Percentiles rank a stretch among this genome's conserved stretches.
phyloP scores from a whole-genome alignment of 2,888 invertebrate species.

The Salticus scenicus region DNA sequence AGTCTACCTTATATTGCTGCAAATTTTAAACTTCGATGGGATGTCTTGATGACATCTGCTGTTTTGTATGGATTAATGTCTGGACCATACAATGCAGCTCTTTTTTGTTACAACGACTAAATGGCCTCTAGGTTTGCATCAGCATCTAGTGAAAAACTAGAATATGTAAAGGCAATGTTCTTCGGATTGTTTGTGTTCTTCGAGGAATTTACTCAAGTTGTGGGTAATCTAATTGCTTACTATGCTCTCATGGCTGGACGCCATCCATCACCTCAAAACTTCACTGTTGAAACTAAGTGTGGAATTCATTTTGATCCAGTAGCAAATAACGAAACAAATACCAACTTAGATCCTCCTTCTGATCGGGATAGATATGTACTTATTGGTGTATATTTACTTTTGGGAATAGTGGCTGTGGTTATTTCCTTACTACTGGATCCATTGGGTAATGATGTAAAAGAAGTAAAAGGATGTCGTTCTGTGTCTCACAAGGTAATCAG shows the following conservation, averaged over 20 bases:
- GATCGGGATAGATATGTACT: slow-evolving; percentile 91
- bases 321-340: slow-evolving; percentile 65
- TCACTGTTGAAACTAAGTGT: neutral
- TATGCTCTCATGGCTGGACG: slow-evolving; percentile 71
- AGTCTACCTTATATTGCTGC: slow-evolving; percentile 96
- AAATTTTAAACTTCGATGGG: slow-evolving; percentile 91
- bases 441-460: slow-evolving; percentile 78
- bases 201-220: slow-evolving; percentile 96
- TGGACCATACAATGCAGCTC: slow-evolving; percentile 98
- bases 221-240: slow-evolving; percentile 97
- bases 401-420: slow-evolving; percentile 88
- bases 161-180: slow-evolving; percentile 95
- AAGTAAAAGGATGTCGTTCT: neutral
- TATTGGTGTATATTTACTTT: slow-evolving; percentile 90
- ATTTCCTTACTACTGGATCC: slow-evolving; percentile 93
- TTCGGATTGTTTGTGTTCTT: slow-evolving; percentile 99
- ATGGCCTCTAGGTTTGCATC: slow-evolving; percentile 47
- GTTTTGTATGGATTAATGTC: slow-evolving; percentile 94
- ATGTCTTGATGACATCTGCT: slow-evolving; percentile 93
- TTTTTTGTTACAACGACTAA: slow-evolving; percentile 76
- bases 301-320: slow-evolving; percentile 20
- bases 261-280: neutral
- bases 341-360: slow-evolving; percentile 86
- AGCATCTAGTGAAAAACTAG: neutral
- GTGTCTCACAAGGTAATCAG: slow-evolving; percentile 82